phyloP scores from a whole-genome alignment of 2,888 invertebrate genomes.

The Drosophila limbata region DNA sequence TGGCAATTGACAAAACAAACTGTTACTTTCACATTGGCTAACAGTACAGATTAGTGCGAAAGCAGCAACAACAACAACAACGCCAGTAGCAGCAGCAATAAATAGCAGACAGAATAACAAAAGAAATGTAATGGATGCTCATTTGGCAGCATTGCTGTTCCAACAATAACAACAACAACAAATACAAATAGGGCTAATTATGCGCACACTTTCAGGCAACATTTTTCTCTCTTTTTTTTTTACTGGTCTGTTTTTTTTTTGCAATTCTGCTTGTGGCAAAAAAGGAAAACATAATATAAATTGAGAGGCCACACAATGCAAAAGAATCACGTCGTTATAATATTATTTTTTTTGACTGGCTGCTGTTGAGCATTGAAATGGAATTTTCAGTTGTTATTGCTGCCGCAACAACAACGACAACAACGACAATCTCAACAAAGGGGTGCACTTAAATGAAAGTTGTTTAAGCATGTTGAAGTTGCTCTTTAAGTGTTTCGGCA shows the following conservation, averaged over 20 bases:
- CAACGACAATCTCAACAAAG: slow-evolving; percentile 19
- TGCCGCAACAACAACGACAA: slow-evolving; percentile 19
- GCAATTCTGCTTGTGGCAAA: slow-evolving; percentile 38
- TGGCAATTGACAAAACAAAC: slow-evolving; percentile 52
- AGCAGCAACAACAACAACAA: slow-evolving; percentile 31
- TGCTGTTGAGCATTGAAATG: slow-evolving; percentile 46
- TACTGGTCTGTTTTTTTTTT: slow-evolving; percentile 31
- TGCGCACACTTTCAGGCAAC: slow-evolving; percentile 71
- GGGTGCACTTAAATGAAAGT: slow-evolving; percentile 75
- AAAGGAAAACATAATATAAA: slow-evolving; percentile 28
- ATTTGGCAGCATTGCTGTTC: slow-evolving; percentile 63
- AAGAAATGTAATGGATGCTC: slow-evolving; percentile 76
- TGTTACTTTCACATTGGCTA: slow-evolving; percentile 72
- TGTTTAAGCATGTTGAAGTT: slow-evolving; percentile 45
- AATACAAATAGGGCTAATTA: slow-evolving; percentile 75
- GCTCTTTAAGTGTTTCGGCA: slow-evolving; percentile 16
- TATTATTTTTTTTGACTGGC: slow-evolving; percentile 36
- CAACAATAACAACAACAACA: slow-evolving; percentile 38
- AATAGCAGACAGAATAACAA: slow-evolving; percentile 54
- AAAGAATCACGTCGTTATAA: slow-evolving; percentile 73
- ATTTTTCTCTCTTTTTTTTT: slow-evolving; percentile 21
- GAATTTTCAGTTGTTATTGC: slow-evolving; percentile 35
- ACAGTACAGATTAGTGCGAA: slow-evolving; percentile 62
- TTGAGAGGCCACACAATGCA: slow-evolving; percentile 57
- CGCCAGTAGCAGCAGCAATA: slow-evolving; percentile 9